Percentiles rank a stretch among this genome's conserved stretches.
Conservation (phyloP, 2,888 invertebrate species). For the Chloroclystis v-ata region DNA sequence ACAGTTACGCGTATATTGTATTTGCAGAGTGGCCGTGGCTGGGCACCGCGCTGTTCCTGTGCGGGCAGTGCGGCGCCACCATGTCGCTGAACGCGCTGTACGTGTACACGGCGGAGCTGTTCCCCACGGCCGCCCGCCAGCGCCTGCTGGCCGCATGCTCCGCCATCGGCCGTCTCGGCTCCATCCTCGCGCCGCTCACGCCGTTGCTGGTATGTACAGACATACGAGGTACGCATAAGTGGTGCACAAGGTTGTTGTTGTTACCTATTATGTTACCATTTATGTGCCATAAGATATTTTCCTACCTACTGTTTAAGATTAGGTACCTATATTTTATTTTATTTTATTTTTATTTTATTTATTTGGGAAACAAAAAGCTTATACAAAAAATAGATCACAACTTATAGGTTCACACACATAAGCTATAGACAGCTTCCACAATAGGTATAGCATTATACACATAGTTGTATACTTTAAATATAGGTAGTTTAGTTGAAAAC, state of each 20-base stretch:
- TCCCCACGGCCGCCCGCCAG: constrained; percentile 84
- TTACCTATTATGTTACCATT: no score
- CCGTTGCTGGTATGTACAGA: constrained; percentile 75
- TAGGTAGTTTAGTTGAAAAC: no score
- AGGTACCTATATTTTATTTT: no score
- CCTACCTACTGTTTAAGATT: no score
- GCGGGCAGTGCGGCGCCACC: constrained; percentile 82
- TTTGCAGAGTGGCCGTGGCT: constrained; percentile 9
- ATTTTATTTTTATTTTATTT: no score
- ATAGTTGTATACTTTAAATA: no score
- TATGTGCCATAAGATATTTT: no score
- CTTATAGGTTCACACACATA: no score
- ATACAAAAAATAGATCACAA: no score
- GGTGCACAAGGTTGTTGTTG: background rate
- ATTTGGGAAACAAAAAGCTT: no score
- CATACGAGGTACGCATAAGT: background rate
- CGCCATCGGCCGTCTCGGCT: constrained; percentile 83
- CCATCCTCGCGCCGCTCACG: constrained; percentile 84
- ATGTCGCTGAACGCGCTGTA: constrained; percentile 82
- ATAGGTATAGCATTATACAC: no score
- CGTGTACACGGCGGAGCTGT: constrained; percentile 84
- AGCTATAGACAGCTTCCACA: no score
- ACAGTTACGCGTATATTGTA: background rate
- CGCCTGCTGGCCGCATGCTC: constrained; percentile 83
- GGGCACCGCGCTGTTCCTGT: constrained; percentile 70